A percentile compares a stretch with the other conserved stretches of the same genome.
phyloP scores from a whole-genome alignment of 1,140 invertebrate genomes.

The Chironomus striatipennis region DNA sequence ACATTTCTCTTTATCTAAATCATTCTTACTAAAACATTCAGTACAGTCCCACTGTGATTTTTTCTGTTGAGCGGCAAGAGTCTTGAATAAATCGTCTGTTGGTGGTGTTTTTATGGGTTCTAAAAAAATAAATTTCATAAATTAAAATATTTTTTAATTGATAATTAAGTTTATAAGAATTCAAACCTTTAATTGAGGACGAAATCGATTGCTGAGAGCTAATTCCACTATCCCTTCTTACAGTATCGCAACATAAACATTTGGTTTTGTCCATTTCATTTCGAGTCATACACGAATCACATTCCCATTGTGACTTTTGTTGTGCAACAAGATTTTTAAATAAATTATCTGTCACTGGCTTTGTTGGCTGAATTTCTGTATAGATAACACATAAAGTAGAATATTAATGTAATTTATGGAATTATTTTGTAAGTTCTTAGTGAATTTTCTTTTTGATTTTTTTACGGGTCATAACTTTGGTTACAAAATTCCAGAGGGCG shows the following conservation, averaged over 20 bases:
- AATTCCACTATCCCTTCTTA: background rate
- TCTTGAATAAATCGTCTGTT: slow-evolving; percentile 24
- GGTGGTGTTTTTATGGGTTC: background rate
- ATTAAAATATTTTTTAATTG: background rate
- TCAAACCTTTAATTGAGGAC: background rate
- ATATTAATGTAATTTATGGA: background rate
- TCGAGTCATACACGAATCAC: background rate
- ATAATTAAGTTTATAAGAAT: background rate
- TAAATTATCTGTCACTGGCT: background rate
- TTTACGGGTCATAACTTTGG: no score
- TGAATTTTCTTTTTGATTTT: no score
- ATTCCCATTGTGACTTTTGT: slow-evolving; percentile 19
- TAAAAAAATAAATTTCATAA: background rate
- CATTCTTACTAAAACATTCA: slow-evolving; percentile 51
- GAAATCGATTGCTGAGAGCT: background rate
- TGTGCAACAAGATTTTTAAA: slow-evolving; percentile 21
- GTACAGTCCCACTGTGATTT: slow-evolving; percentile 52
- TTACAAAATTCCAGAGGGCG: no score
- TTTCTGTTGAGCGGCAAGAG: slow-evolving; percentile 46
- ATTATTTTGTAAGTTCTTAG: no score
- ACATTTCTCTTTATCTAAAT: slow-evolving; percentile 45
- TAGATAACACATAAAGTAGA: background rate
- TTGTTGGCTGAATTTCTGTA: slow-evolving; percentile 23
- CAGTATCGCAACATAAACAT: background rate
- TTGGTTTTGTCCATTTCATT: background rate